phyloP scores from a whole-genome alignment of 2,797 vertebrate genomes.

The Tapera naevia region DNA sequence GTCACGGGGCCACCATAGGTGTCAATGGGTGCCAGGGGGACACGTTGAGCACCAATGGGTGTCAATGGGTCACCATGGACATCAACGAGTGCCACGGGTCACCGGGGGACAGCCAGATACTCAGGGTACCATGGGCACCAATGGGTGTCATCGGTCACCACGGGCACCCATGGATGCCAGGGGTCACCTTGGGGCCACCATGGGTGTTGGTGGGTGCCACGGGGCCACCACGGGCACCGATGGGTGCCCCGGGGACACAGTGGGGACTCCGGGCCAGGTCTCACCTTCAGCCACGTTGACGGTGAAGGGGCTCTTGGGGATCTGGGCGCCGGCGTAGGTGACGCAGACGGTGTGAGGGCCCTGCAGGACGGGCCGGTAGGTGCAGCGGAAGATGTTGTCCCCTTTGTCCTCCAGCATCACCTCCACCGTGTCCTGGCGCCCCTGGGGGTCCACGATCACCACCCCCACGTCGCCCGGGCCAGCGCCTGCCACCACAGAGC shows the following conservation, averaged over 20 bases:
- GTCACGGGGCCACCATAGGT: too few relatives aligned
- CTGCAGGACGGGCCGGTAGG: constrained; percentile 89
- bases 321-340: constrained; percentile 89
- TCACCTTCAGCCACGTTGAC: constrained; percentile 91
- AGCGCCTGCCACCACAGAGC: constrained; percentile 77
- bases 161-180: too few relatives aligned
- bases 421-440: constrained; percentile 91
- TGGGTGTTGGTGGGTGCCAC: too few relatives aligned
- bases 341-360: constrained; percentile 87
- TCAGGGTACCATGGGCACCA: too few relatives aligned
- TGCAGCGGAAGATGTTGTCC: constrained; percentile 93
- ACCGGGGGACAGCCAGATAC: too few relatives aligned
- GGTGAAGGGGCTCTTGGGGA: constrained; percentile 91
- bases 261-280: not conserved
- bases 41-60: not conserved
- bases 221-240: too few relatives aligned
- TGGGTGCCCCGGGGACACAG: too few relatives aligned
- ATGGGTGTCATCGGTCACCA: not conserved
- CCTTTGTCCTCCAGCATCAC: constrained; percentile 94
- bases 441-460: constrained; percentile 91
- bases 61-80: too few relatives aligned
- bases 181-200: too few relatives aligned
- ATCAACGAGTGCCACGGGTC: too few relatives aligned
- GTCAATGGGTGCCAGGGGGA: not conserved
- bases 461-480: constrained; percentile 92